phyloP scores from a whole-genome alignment of 2,797 vertebrate species.

The Sciurus carolinensis region DNA sequence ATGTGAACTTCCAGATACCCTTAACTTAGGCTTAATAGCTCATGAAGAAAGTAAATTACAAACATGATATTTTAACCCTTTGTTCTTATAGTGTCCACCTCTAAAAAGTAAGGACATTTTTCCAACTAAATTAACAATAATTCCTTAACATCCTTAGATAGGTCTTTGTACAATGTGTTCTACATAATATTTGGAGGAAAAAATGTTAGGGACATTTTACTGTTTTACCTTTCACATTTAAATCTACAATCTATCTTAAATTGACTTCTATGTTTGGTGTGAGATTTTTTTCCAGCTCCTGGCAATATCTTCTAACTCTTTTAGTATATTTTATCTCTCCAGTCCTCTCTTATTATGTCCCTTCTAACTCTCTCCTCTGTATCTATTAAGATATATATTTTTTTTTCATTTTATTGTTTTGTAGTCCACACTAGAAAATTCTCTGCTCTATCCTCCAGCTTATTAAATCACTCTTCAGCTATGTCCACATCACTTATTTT shows the following conservation, averaged over 20 bases:
- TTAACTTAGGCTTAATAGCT: neutral
- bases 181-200: neutral
- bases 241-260: too few relatives aligned
- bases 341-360: neutral
- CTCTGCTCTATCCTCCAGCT: neutral
- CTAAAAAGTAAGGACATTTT: neutral
- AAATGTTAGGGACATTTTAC: too few relatives aligned
- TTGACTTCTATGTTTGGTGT: too few relatives aligned
- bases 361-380: neutral
- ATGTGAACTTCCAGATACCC: neutral
- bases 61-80: neutral
- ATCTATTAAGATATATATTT: neutral
- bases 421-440: neutral
- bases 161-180: neutral
- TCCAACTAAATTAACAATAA: constrained; percentile 33
- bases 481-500: neutral
- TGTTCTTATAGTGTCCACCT: neutral
- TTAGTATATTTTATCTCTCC: neutral
- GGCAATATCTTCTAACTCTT: neutral
- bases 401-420: neutral
- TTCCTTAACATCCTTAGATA: neutral
- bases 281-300: neutral
- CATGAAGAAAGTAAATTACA: neutral
- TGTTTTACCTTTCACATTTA: too few relatives aligned
- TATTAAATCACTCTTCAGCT: neutral